phyloP scores from a whole-genome alignment of 2,888 invertebrate species.

The Podabrus alpinus region DNA sequence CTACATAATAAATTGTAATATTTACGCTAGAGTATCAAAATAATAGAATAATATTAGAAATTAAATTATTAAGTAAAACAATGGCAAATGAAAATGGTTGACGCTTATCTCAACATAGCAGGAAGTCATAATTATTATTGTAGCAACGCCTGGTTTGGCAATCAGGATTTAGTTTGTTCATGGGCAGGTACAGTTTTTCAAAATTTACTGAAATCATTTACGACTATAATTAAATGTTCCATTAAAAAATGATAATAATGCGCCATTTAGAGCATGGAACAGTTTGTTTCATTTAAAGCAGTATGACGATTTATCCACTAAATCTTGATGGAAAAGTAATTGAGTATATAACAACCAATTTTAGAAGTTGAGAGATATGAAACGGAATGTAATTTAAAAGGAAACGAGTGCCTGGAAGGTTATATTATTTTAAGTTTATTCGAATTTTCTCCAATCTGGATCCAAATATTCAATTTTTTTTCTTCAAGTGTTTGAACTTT shows the following conservation, averaged over 20 bases:
- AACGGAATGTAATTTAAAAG: background rate
- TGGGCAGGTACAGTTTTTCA: background rate
- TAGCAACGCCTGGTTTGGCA: background rate
- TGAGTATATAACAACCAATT: background rate
- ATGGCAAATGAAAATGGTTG: background rate
- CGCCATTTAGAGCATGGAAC: background rate
- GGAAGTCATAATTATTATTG: background rate
- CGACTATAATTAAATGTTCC: background rate
- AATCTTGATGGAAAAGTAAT: background rate
- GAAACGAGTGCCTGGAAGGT: background rate
- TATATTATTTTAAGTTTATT: background rate
- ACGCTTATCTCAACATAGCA: background rate
- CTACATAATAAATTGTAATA: background rate
- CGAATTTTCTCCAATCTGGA: background rate
- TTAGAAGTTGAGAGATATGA: background rate
- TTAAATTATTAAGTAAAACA: constrained; percentile 1
- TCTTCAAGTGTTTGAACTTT: background rate
- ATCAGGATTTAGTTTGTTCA: background rate
- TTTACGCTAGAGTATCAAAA: background rate
- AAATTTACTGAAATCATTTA: background rate
- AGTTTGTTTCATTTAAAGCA: background rate
- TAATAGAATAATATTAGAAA: background rate
- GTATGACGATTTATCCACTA: background rate
- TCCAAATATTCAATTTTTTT: background rate
- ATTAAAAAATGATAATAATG: background rate